A percentile compares a stretch with the other conserved stretches of the same genome.
Evolutionary conservation across 2,113 vertebrate genomes (phyloP).

Genomic region (human (Homo sapiens)): DNA sequence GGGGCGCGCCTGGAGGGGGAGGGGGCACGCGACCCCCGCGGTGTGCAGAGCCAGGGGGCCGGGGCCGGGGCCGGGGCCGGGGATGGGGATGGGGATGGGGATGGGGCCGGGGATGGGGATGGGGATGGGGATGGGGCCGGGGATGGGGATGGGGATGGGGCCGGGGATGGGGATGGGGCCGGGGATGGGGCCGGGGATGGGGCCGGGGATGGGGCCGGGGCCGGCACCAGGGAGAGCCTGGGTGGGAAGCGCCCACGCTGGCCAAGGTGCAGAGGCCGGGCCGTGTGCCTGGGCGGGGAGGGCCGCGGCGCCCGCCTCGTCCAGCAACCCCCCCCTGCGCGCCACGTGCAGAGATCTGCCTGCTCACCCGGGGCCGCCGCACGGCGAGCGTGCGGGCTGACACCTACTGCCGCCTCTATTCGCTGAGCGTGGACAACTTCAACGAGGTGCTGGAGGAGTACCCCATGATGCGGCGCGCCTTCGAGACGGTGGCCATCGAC

Average conservation of each 20-base stretch:
- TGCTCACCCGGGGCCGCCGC: conserved; percentile 95
- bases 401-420: conserved; percentile 98
- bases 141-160: rapidly evolving
- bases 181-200: rapidly evolving
- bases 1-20: not conserved
- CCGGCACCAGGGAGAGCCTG: no score
- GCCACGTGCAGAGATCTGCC: conserved; percentile 91
- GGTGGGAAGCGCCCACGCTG: not conserved
- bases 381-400: conserved; percentile 95
- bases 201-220: no score
- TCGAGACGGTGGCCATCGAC: conserved; percentile 98
- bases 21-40: no score
- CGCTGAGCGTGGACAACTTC: conserved; percentile 97
- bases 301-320: not conserved
- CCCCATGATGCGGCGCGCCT: conserved; percentile 98
- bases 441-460: conserved; percentile 99
- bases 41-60: no score
- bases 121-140: no score
- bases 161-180: no score
- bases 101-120: no score
- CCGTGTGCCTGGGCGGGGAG: rapidly evolving
- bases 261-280: not conserved
- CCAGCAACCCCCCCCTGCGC: conserved; percentile 74
- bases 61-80: rapidly evolving
- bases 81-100: no score